Percentiles rank a stretch among this genome's conserved stretches.
Evolutionary conservation across 2,113 vertebrate genomes (phyloP).

Genomic region (Delphinapterus leucas): DNA sequence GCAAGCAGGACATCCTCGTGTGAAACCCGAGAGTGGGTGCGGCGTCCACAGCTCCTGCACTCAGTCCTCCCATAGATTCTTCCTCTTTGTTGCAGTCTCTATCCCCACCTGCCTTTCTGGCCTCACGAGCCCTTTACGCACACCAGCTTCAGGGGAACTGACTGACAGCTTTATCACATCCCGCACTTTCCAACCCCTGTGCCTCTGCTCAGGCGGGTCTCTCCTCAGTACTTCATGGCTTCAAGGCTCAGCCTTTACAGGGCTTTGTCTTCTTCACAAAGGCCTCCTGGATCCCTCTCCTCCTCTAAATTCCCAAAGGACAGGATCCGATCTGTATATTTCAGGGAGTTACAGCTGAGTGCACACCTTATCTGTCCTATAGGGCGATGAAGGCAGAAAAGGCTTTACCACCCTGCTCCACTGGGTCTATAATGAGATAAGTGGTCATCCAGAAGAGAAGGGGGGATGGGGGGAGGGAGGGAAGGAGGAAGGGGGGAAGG

Average conservation of each 20-base stretch:
- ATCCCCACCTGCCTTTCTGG: background rate
- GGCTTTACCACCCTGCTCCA: background rate
- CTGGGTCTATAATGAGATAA: background rate
- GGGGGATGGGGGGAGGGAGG: no score
- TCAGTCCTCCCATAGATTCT: background rate
- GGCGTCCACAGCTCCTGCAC: background rate
- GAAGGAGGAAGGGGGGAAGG: background rate
- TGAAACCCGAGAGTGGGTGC: background rate
- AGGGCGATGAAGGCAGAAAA: background rate
- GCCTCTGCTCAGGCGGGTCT: background rate
- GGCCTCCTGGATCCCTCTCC: background rate
- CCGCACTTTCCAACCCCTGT: background rate
- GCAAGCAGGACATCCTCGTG: background rate
- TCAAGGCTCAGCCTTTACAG: background rate
- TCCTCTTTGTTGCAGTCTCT: background rate
- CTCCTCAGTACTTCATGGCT: background rate
- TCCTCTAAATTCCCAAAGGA: background rate
- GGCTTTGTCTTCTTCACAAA: background rate
- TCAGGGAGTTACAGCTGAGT: background rate
- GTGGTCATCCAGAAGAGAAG: background rate
- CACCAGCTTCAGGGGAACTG: background rate
- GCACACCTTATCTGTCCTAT: accelerated
- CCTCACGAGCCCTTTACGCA: background rate
- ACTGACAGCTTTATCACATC: background rate
- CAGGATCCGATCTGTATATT: background rate